Evolutionary conservation across 2,113 vertebrate genomes (phyloP).

Genomic region (Talpa occidentalis): DNA sequence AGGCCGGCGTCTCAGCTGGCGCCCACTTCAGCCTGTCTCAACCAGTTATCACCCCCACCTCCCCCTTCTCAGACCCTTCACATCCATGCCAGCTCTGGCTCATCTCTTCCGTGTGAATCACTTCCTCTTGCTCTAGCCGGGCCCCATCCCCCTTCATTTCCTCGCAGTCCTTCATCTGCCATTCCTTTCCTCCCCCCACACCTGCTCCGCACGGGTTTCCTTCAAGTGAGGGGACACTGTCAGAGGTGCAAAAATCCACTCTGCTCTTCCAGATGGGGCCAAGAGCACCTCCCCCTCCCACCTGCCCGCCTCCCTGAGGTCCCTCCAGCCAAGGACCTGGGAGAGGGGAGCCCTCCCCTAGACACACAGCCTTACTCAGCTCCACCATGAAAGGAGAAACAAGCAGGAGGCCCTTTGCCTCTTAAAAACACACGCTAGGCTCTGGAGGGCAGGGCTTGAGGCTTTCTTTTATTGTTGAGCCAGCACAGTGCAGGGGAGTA

Average conservation of each 20-base stretch:
- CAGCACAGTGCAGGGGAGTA: background rate
- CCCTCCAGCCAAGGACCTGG: background rate
- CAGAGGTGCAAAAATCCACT: background rate
- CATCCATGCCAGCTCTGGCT: background rate
- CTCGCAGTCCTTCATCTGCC: background rate
- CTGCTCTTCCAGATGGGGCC: background rate
- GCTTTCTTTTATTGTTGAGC: conserved; percentile 7
- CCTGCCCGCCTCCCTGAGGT: background rate
- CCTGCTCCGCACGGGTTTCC: background rate
- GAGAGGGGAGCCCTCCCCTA: background rate
- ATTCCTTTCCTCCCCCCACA: background rate
- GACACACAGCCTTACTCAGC: background rate
- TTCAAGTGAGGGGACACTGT: background rate
- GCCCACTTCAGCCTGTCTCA: background rate
- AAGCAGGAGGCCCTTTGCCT: background rate
- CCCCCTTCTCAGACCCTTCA: background rate
- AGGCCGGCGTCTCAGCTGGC: background rate
- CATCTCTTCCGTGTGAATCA: background rate
- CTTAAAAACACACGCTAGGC: background rate
- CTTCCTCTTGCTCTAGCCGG: background rate
- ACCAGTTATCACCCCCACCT: background rate
- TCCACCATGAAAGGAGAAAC: background rate
- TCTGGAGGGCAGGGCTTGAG: background rate
- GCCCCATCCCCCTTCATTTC: background rate
- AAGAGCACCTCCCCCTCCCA: background rate